Evolutionary conservation across 2,797 vertebrate species (phyloP).

Genomic region (Syngnathus acus): DNA sequence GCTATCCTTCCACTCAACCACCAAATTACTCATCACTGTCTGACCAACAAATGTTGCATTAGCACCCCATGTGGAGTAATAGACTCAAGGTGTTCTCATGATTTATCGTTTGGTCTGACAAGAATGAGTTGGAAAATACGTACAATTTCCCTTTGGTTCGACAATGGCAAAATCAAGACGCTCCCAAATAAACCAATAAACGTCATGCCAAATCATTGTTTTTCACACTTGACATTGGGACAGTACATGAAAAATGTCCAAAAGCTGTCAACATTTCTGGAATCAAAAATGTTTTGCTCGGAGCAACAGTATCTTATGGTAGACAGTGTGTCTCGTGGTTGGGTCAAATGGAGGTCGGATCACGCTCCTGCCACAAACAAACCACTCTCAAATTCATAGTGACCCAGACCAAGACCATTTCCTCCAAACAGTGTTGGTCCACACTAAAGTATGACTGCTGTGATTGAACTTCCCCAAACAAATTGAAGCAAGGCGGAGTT

Average conservation of each 20-base stretch:
- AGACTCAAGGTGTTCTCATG: background rate
- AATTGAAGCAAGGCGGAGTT: background rate
- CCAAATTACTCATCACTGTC: conserved; percentile 63
- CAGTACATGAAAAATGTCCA: background rate
- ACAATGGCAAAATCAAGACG: background rate
- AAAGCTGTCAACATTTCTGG: background rate
- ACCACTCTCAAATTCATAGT: background rate
- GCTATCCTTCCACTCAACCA: conserved; percentile 46
- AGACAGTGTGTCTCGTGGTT: background rate
- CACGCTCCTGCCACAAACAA: background rate
- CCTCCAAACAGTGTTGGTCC: conserved; percentile 1
- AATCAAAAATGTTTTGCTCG: background rate
- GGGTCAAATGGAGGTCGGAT: conserved; percentile 6
- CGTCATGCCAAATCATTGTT: background rate
- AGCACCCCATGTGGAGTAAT: conserved; percentile 16
- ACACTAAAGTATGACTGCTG: background rate
- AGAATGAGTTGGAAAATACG: background rate
- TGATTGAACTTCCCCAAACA: background rate
- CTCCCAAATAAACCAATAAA: background rate
- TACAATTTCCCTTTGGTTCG: background rate
- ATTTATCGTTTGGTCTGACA: background rate
- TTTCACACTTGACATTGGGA: background rate
- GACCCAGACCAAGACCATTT: conserved; percentile 1
- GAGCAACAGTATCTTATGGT: background rate
- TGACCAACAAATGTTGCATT: conserved; percentile 39